These are phyloP conservation scores for Chaetodon auriga DNA, from an alignment of 2,113 vertebrate genomes.

Conservation along the genomic window DNA sequence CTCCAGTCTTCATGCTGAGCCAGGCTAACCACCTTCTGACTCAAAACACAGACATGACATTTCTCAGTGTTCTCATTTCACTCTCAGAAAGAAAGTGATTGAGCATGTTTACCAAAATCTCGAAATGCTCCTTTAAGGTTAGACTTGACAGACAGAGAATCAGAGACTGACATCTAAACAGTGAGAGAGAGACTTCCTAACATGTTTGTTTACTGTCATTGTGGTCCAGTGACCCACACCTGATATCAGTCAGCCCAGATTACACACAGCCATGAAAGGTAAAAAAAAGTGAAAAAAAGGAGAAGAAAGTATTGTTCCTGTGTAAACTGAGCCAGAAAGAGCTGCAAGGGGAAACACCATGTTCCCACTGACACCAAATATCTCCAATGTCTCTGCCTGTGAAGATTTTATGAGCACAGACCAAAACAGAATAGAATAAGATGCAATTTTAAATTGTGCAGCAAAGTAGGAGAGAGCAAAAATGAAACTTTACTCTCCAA, in stretches of 20 bases:
- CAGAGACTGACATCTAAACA: not conserved
- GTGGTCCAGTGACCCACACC: slow-evolving; percentile 23
- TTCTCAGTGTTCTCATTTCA: not conserved
- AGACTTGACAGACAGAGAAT: not conserved
- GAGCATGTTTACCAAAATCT: not conserved
- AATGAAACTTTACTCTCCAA: slow-evolving; percentile 5
- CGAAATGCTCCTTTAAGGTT: not conserved
- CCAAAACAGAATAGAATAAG: not conserved
- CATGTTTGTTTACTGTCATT: slow-evolving; percentile 23
- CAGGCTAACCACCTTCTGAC: too few species aligned
- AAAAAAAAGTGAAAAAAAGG: not conserved
- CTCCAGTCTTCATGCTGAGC: too few species aligned
- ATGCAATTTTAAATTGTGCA: not conserved
- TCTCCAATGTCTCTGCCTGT: not conserved
- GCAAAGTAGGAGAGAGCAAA: not conserved
- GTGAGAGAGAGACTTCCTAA: not conserved
- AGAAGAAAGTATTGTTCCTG: not conserved
- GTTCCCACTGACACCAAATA: slow-evolving; percentile 13
- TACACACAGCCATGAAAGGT: not conserved
- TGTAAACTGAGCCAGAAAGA: slow-evolving; percentile 24
- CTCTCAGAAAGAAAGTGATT: not conserved
- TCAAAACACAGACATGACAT: too few species aligned
- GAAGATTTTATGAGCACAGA: not conserved
- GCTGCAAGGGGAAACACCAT: not conserved
- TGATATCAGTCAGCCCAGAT: slow-evolving; percentile 28